These are phyloP conservation scores for Arizona elegans DNA, from an alignment of 2,113 vertebrate genomes.

Conservation along the genomic window DNA sequence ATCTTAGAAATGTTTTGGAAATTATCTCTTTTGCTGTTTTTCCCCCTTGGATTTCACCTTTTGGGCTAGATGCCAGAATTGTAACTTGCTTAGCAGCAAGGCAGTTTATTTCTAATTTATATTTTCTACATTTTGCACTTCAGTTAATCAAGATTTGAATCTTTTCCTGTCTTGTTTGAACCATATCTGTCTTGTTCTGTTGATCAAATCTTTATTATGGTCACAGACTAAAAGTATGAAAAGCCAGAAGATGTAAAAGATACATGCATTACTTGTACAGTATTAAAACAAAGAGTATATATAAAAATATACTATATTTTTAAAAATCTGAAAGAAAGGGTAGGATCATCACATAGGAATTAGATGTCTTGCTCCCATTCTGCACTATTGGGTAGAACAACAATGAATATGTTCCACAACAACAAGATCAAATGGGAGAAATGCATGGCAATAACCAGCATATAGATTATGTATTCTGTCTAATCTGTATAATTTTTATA, in stretches of 20 bases:
- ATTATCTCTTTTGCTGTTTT: slow-evolving; percentile 4
- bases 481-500: background rate
- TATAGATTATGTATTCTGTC: background rate
- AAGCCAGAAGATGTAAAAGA: background rate
- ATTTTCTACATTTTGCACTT: background rate
- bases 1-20: background rate
- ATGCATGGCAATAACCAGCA: background rate
- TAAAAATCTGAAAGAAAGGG: background rate
- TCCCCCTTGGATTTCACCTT: background rate
- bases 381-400: background rate
- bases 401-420: background rate
- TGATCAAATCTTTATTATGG: background rate
- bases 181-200: background rate
- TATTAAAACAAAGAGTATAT: background rate
- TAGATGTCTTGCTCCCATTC: background rate
- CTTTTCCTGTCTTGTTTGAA: background rate
- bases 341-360: background rate
- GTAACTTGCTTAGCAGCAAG: background rate
- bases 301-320: background rate
- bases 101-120: background rate
- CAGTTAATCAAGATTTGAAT: background rate
- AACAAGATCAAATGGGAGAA: background rate
- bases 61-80: background rate
- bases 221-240: background rate
- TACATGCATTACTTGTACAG: background rate